Conservation (phyloP, 2,113 vertebrate species). For the Herpailurus yagouaroundi region DNA sequence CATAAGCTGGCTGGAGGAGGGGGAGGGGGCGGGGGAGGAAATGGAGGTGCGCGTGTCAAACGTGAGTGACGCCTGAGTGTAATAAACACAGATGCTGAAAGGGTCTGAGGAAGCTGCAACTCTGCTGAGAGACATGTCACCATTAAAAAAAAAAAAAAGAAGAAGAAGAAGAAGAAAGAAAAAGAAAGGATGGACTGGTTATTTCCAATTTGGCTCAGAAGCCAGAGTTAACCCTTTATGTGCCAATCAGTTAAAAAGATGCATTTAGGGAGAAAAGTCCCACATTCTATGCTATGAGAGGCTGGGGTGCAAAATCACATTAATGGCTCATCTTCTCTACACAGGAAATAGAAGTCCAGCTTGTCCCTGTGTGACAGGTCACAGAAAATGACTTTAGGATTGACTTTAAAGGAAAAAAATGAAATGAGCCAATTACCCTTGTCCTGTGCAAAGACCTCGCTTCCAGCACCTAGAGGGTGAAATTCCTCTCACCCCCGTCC, state of each 20-base stretch:
- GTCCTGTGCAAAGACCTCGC: background rate
- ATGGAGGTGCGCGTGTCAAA: conserved; percentile 59
- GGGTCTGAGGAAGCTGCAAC: conserved; percentile 73
- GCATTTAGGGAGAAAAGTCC: background rate
- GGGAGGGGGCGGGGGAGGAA: conserved; percentile 62
- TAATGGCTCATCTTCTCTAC: background rate
- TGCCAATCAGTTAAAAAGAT: conserved; percentile 10
- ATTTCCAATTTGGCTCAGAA: conserved; percentile 79
- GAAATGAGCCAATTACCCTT: background rate
- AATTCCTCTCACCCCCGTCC: background rate
- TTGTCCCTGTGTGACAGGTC: rapidly evolving
- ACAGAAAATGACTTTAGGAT: conserved; percentile 16
- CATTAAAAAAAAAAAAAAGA: background rate
- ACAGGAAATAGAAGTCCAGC: conserved; percentile 33
- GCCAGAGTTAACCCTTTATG: conserved; percentile 49
- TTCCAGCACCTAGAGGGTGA: background rate
- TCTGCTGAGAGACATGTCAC: conserved; percentile 75
- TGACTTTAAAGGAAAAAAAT: conserved; percentile 45
- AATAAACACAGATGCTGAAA: conserved; percentile 78
- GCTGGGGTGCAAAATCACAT: background rate
- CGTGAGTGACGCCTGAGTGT: conserved; percentile 57
- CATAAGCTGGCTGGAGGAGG: conserved; percentile 70
- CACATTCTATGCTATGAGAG: rapidly evolving
- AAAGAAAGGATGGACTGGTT: conserved; percentile 82
- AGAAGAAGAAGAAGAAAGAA: background rate